Percentiles rank a stretch among this genome's conserved stretches.
phyloP scores from a whole-genome alignment of 2,797 vertebrate genomes.

The Oophaga sylvatica region DNA sequence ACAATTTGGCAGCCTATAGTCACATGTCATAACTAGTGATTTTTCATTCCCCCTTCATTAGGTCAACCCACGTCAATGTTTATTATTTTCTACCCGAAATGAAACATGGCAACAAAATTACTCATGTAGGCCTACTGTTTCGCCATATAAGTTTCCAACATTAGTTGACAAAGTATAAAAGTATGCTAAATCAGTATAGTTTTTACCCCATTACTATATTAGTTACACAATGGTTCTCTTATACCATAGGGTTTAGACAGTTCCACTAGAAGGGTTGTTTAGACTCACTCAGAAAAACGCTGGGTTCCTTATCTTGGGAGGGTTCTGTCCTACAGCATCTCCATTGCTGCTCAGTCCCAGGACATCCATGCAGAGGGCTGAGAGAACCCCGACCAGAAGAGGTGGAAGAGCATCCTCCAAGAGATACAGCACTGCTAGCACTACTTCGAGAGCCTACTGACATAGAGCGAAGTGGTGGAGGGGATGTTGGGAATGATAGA shows the following conservation, averaged over 20 bases:
- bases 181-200: background rate
- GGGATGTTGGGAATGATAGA: conserved; percentile 46
- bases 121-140: background rate
- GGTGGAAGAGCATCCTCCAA: conserved; percentile 76
- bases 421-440: conserved; percentile 70
- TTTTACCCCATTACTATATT: background rate
- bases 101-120: background rate
- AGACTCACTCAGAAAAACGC: conserved; percentile 47
- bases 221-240: no score
- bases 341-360: conserved; percentile 40
- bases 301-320: conserved; percentile 46
- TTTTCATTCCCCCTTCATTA: background rate
- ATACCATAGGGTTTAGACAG: no score
- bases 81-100: background rate
- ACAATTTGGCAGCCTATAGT: no score
- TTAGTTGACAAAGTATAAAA: background rate
- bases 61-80: background rate
- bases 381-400: conserved; percentile 78
- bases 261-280: background rate
- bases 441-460: conserved; percentile 76
- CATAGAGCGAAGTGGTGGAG: conserved; percentile 69
- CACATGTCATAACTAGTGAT: no score
- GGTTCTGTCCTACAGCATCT: conserved; percentile 65
- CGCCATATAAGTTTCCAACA: background rate
- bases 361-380: conserved; percentile 68